A percentile compares a stretch with the other conserved stretches of the same genome.
These are phyloP conservation scores for Galbula dea DNA, from an alignment of 2,113 vertebrate genomes.

Conservation along the genomic window DNA sequence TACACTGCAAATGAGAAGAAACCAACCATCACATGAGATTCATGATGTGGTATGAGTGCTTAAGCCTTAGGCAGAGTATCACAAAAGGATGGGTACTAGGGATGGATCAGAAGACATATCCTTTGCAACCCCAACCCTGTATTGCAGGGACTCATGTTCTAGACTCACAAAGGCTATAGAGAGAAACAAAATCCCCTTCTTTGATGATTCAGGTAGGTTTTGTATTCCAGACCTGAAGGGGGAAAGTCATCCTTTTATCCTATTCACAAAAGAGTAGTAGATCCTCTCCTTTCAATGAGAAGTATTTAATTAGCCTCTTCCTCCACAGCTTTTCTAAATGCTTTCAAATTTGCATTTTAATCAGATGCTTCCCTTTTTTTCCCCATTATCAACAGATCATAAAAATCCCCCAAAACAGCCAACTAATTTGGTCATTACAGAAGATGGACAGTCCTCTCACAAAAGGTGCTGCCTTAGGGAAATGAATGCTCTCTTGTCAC, in stretches of 20 bases:
- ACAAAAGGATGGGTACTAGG: not conserved
- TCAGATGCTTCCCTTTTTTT: not conserved
- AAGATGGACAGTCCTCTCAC: not conserved
- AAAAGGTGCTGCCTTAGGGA: not conserved
- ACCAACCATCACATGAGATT: not conserved
- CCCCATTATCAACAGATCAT: not conserved
- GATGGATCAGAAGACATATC: not conserved
- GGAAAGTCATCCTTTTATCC: not conserved
- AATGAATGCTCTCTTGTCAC: not conserved
- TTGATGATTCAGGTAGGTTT: not conserved
- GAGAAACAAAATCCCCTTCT: not conserved
- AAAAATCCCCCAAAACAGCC: not conserved
- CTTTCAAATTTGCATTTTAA: slow-evolving; percentile 25
- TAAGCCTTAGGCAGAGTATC: not conserved
- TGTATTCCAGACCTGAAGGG: not conserved
- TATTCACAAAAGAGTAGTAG: not conserved
- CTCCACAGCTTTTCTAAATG: slow-evolving; percentile 3
- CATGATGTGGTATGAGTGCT: not conserved
- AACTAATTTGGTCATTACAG: not conserved
- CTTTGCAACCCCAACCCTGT: not conserved
- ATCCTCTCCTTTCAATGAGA: not conserved
- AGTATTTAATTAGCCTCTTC: slow-evolving; percentile 10
- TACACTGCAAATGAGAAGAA: not conserved
- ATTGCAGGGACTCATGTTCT: too few relatives aligned
- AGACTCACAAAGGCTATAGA: not conserved